Percentiles rank a stretch among this genome's conserved stretches.
phyloP scores from a whole-genome alignment of 1,140 invertebrate species.

The Aethina tumida region DNA sequence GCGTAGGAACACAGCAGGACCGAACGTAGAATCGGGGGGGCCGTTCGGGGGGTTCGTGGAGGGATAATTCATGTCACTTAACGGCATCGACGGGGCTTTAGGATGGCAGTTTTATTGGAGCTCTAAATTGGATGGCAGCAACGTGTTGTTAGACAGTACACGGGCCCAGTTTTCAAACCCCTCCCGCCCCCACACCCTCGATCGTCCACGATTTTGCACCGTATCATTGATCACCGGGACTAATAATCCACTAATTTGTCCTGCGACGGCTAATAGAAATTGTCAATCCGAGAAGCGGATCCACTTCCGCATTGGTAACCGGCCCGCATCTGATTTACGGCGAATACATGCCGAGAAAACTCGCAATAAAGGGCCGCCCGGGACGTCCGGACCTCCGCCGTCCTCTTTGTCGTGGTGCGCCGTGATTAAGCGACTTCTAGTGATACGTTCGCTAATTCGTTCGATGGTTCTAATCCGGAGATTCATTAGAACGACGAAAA shows the following conservation, averaged over 20 bases:
- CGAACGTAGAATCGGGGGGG: constrained; percentile 2
- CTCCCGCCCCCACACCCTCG: constrained; percentile 6
- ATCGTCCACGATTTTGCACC: constrained; percentile 27
- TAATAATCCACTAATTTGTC: constrained; percentile 37
- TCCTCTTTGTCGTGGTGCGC: no score
- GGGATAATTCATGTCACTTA: constrained; percentile 37
- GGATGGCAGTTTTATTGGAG: constrained; percentile 37
- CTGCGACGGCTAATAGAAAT: constrained; percentile 32
- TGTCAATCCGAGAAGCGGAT: constrained; percentile 28
- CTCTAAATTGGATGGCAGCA: constrained; percentile 33
- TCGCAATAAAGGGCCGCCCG: constrained; percentile 23
- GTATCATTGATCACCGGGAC: constrained; percentile 32
- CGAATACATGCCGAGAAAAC: constrained; percentile 24
- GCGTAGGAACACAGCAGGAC: constrained; percentile 13
- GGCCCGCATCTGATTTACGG: constrained; percentile 28
- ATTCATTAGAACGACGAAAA: constrained; percentile 14
- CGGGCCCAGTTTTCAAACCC: no score
- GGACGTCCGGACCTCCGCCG: constrained; percentile 15
- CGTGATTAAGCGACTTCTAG: constrained; percentile 16
- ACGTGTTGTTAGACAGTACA: constrained; percentile 22
- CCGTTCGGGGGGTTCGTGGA: constrained; percentile 17
- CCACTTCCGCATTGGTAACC: constrained; percentile 16
- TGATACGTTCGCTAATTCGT: constrained; percentile 6
- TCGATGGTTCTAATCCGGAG: constrained; percentile 1
- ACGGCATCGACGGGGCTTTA: constrained; percentile 35